Conservation (phyloP, 1,140 invertebrate genomes). For the Atta texana region DNA sequence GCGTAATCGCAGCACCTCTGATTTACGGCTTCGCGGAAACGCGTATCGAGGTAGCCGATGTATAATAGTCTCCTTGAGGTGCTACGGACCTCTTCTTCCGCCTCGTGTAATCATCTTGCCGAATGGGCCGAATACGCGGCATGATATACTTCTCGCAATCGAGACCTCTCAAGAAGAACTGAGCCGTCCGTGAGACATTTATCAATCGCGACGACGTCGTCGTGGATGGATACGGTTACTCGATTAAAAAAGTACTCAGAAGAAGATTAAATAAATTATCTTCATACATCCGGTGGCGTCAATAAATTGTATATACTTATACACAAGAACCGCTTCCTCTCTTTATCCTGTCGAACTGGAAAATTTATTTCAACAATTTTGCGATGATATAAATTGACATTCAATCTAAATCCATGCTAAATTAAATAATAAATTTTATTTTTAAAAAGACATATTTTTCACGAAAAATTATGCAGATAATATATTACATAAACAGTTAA, state of each 20-base stretch:
- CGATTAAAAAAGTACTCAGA: constrained; percentile 17
- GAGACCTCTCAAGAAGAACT: constrained; percentile 27
- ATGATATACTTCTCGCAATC: constrained; percentile 49
- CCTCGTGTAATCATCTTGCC: constrained; percentile 39
- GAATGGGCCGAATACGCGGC: constrained; percentile 12
- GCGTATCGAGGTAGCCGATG: constrained; percentile 61
- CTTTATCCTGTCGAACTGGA: not conserved
- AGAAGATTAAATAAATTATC: constrained; percentile 34
- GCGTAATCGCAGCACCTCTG: constrained; percentile 58
- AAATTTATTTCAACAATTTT: constrained; percentile 25
- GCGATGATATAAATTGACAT: not conserved
- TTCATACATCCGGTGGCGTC: not conserved
- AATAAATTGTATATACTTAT: constrained; percentile 8
- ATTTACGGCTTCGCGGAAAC: constrained; percentile 64
- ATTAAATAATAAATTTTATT: constrained; percentile 8
- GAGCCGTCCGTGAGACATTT: constrained; percentile 21
- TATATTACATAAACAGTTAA: not conserved
- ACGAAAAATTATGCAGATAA: not conserved
- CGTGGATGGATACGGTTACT: constrained; percentile 10
- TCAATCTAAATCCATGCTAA: not conserved
- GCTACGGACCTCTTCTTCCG: constrained; percentile 19
- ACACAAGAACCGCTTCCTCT: not conserved
- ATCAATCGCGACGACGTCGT: constrained; percentile 28
- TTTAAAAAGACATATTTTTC: not conserved
- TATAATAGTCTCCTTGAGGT: constrained; percentile 18